Base-by-base conservation (phyloP, 2,888 invertebrate genomes). In the Hypselothyrea guttata region DNA sequence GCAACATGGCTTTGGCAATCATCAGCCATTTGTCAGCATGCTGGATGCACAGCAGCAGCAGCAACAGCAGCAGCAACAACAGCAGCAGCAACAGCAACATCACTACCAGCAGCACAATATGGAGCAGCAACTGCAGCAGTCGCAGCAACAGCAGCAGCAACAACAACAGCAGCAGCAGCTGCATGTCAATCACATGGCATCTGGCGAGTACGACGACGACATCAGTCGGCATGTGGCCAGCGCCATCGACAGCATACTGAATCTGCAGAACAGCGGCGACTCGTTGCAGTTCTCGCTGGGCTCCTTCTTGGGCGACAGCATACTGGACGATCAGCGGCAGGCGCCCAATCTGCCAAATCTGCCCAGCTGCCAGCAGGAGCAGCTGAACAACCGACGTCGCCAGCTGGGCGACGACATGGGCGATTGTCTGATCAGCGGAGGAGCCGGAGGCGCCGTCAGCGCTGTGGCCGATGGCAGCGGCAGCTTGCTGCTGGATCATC, bases 141-240 rank as follows among this genome's bases (percentile, higher is more conserved):
- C 81, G 18, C 71, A 60, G 1, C 75, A 56, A 9, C 72, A 77
- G 16, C 52, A 63, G 1, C 74, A 60, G 37, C 59, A 60, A 52
- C 73, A 73, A 30, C 75, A 73, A 13, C 83, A 82, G 33, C 61
- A 76, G 45, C 87, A 86, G 48, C 84, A 82, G 35, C 76, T 75
- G 64, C 79, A 88, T 53, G 79, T 76, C 0, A 75, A 71, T 47
- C 84, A 87, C 34, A 83, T 77, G 71, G 71, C 28, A 71, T 74
- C 56, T 1, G 84, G 81, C 8, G 90, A 90, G 59, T 90, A 89
- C 52, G 92, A 93, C 75, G 93, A 94, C 76, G 93, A 93, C 76
- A 93, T 94, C 59, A 94, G 94, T 71, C 93, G 94, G 27, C 94
- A 95, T 88, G 95, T 95, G 63, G 94, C 95, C 88, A 94, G 93